phyloP scores from a whole-genome alignment of 2,797 vertebrate genomes.

The Neopelma chrysocephalum region DNA sequence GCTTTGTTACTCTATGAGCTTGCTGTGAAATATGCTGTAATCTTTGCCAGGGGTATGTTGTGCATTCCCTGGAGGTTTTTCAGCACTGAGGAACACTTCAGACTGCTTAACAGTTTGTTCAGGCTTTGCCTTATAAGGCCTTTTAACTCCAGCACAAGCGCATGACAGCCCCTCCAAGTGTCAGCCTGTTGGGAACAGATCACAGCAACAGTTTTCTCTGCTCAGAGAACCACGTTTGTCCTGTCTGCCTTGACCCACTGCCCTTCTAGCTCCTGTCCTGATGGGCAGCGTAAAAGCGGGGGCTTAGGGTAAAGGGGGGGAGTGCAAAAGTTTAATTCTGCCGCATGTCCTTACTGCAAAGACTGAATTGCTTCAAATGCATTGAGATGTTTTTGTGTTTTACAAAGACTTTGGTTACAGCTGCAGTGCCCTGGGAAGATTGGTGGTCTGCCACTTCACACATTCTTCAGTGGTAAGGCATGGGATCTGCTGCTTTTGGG shows the following conservation, averaged over 20 bases:
- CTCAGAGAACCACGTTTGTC: neutral
- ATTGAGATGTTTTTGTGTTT: neutral
- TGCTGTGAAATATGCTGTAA: constrained; percentile 72
- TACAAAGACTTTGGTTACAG: neutral
- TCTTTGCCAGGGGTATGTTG: constrained; percentile 78
- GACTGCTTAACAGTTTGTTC: constrained; percentile 62
- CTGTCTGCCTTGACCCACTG: constrained; percentile 17
- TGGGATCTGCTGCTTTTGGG: neutral
- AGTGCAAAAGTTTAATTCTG: neutral
- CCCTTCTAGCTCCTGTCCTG: constrained; percentile 14
- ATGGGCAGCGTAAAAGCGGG: constrained; percentile 30
- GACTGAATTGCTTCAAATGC: neutral
- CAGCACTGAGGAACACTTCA: constrained; percentile 73
- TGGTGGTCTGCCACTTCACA: neutral
- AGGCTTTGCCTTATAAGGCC: constrained; percentile 86
- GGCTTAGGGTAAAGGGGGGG: neutral
- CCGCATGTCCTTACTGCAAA: neutral
- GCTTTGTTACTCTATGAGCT: constrained; percentile 71
- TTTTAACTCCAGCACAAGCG: constrained; percentile 72
- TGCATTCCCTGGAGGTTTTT: constrained; percentile 75
- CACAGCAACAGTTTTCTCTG: constrained; percentile 49
- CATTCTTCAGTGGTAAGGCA: neutral
- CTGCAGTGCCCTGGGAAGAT: neutral
- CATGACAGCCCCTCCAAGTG: constrained; percentile 71
- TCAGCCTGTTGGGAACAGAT: constrained; percentile 69